Percentiles rank a stretch among this genome's conserved stretches.
phyloP scores from a whole-genome alignment of 2,113 vertebrate genomes.

The Onychostruthus taczanowskii region DNA sequence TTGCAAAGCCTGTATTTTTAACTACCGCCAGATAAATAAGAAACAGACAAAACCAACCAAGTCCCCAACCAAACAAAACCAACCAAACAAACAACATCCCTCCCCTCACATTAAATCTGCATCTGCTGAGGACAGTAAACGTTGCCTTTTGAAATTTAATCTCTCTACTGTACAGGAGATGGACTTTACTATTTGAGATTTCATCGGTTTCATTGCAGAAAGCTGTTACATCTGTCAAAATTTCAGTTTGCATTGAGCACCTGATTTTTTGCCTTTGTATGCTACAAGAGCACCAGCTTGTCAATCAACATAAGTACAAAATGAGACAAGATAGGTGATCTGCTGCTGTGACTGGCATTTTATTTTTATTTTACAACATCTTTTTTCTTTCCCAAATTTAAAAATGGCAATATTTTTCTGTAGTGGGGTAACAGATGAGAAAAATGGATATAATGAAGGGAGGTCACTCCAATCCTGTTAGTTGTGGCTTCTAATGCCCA shows the following conservation, averaged over 20 bases:
- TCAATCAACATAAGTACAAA: constrained; percentile 65
- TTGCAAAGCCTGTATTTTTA: background rate
- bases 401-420: constrained; percentile 7
- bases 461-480: background rate
- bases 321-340: constrained; percentile 51
- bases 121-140: constrained; percentile 22
- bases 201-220: constrained; percentile 64
- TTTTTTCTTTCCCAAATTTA: constrained; percentile 32
- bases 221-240: constrained; percentile 68
- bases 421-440: background rate
- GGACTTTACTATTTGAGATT: constrained; percentile 63
- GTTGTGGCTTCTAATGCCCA: background rate
- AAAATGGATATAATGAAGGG: background rate
- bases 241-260: constrained; percentile 60
- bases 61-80: background rate
- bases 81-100: background rate
- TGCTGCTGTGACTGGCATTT: constrained; percentile 48
- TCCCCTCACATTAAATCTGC: background rate
- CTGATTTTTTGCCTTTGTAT: constrained; percentile 54
- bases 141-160: constrained; percentile 39
- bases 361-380: constrained; percentile 36
- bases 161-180: constrained; percentile 26
- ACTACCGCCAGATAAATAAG: constrained; percentile 1
- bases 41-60: background rate
- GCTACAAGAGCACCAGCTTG: constrained; percentile 42